Evolutionary conservation across 1,140 invertebrate genomes (phyloP).

Genomic region (Zaprionus vittiger): DNA sequence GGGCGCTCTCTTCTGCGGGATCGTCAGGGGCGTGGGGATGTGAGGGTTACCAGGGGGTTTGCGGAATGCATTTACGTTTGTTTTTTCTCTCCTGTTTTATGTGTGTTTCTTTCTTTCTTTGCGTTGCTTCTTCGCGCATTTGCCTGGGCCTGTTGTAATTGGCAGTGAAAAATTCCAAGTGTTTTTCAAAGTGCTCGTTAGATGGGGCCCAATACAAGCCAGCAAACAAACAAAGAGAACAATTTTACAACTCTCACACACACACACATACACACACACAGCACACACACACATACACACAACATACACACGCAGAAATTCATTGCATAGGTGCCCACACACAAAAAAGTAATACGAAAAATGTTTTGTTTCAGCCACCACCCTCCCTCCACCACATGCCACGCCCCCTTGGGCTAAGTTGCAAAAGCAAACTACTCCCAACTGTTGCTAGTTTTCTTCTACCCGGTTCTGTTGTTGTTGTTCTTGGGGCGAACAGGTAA

Average conservation of each 20-base stretch:
- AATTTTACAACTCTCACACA: slow-evolving; percentile 40
- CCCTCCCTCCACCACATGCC: not conserved
- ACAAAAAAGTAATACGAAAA: slow-evolving; percentile 41
- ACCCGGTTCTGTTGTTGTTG: slow-evolving; percentile 8
- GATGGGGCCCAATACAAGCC: slow-evolving; percentile 45
- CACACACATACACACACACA: slow-evolving; percentile 1
- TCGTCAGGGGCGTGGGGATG: not conserved
- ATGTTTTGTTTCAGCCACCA: not conserved
- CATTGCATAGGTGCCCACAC: slow-evolving; percentile 21
- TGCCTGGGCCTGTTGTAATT: slow-evolving; percentile 46
- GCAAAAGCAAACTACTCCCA: slow-evolving; percentile 9
- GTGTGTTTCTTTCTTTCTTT: slow-evolving; percentile 8
- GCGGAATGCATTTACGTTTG: slow-evolving; percentile 58
- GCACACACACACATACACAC: slow-evolving; percentile 17
- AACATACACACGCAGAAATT: not conserved
- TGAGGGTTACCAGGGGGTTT: not conserved
- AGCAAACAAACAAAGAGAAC: slow-evolving; percentile 49
- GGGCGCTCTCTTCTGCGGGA: slow-evolving; percentile 4
- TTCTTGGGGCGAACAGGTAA: slow-evolving; percentile 18
- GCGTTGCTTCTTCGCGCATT: slow-evolving; percentile 30
- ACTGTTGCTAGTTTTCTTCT: slow-evolving; percentile 12
- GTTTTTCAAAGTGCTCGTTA: slow-evolving; percentile 52
- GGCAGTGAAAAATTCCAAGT: slow-evolving; percentile 65
- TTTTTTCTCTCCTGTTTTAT: slow-evolving; percentile 5
- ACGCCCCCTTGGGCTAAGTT: slow-evolving; percentile 7